Percentiles rank a stretch among this genome's conserved stretches.
Conservation (phyloP, 2,797 vertebrate species). For the Gymnoscopelus microlampas region DNA sequence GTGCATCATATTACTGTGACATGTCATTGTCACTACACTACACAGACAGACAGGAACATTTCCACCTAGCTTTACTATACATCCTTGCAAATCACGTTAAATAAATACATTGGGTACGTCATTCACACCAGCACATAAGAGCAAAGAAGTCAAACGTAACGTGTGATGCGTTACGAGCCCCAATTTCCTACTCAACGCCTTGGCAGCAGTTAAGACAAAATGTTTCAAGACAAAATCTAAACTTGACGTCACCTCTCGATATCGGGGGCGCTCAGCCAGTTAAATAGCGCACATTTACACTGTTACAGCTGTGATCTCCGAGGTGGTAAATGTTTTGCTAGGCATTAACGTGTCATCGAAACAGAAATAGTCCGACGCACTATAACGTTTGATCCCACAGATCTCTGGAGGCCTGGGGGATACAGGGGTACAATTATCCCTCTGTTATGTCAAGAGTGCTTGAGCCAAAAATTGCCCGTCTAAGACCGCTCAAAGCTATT, state of each 20-base stretch:
- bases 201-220: slow-evolving; percentile 59
- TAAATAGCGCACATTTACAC: slow-evolving; percentile 63
- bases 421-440: slow-evolving; percentile 77
- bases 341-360: slow-evolving; percentile 76
- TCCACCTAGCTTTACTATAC: too few relatives aligned
- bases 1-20: too few relatives aligned
- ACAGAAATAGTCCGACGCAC: slow-evolving; percentile 58
- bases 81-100: too few relatives aligned
- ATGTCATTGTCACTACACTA: too few relatives aligned
- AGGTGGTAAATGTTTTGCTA: slow-evolving; percentile 73
- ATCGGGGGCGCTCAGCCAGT: slow-evolving; percentile 37
- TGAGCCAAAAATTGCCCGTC: slow-evolving; percentile 76
- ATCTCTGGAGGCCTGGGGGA: slow-evolving; percentile 66
- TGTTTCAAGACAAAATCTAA: slow-evolving; percentile 29
- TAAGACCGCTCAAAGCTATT: slow-evolving; percentile 73
- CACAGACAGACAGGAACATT: too few relatives aligned
- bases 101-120: too few relatives aligned
- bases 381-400: slow-evolving; percentile 61
- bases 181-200: slow-evolving; percentile 25
- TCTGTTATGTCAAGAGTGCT: slow-evolving; percentile 74
- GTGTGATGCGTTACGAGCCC: slow-evolving; percentile 32
- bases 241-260: slow-evolving; percentile 54
- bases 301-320: slow-evolving; percentile 70
- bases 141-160: slow-evolving; percentile 37
- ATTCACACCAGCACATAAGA: too few relatives aligned